Base-by-base conservation (phyloP, 2,888 invertebrate species). In the Eustalomyia histrio region DNA sequence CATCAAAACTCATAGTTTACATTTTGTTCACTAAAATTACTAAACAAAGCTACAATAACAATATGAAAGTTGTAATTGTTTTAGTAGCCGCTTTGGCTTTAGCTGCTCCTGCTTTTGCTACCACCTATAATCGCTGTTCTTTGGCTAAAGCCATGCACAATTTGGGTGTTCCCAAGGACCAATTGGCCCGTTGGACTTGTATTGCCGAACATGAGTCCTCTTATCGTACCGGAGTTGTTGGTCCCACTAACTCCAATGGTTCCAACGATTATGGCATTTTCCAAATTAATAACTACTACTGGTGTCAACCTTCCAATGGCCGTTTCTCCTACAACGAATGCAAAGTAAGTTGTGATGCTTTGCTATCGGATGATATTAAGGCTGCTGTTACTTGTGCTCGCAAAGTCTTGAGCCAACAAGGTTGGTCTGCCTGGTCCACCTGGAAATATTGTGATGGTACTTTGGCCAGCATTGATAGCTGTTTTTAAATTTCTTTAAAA, bases 171-270 rank as follows among this genome's bases (percentile, higher is more conserved):
- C 85, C 87, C 4, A 84, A 83, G 9, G 78, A 82, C 58, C 83
- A 87, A 72, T 72, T 88, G 69, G 24, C 83, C 17, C 80, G 68
- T 21, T 89, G 89, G 88, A 83, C 85, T 0, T 86, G 87, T 76
- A 84, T 87, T 76, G 86, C 85, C 14, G 72, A 87, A 80, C 82
- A 84, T 35, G 85, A 87, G 82, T 87, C 85, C 61, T 83, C 82
- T 33, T 88, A 90, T 47, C 89, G 90, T 53, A 92, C 92, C 0
- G 83, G 89, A 14, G 90, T 88, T 1, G 87, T 90, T 6, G 91
- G 92, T 0, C 88, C 87, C 87, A 0, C 81, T 87, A 72, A 63
- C 6, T 91, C 92, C 79, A 21, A 80, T 75, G 92, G 92, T 0
- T 87, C 89, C 71, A 85, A 85, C 52, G 91, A 91, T 84, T 91